Base-by-base conservation (phyloP, 2,797 vertebrate genomes). In the Pyrocephalus nanus region DNA sequence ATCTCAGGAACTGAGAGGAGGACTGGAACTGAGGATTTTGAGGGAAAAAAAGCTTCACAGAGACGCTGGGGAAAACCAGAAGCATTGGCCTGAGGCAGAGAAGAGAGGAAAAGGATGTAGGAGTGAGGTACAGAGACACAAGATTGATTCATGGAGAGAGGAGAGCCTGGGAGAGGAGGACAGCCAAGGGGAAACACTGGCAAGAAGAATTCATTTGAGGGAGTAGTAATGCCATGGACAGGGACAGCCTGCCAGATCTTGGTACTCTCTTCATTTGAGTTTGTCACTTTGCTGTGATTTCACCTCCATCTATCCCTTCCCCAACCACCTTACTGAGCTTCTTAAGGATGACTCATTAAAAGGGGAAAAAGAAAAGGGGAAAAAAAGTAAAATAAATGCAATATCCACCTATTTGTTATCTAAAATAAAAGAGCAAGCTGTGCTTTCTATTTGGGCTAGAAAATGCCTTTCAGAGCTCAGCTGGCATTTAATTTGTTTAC, bases 401-500 rank as follows among this genome's bases (percentile, higher is more conserved):
- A 53, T 25, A 86, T 26, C 27, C 34, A 71, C 16, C 30, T 54
- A 43, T 77, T 85, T 88, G 34, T 65, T 64, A n/a, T 50, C 57
- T 82, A 40, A 81, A 85, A 85, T 40, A 74, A 92, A 93, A 78
- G 48, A 15, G 25, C 53, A 92, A 85, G 38, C 66, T 79, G 53
- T 67, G 20, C 25, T 78, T 94, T 90, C 78, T 88, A 2, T 88
- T 64, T 40, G 73, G 67, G 66, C 36, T 92, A 86, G 64, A 79
- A 93, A 90, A 79, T 25, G 42, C 55, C 27, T 90, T 86, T 57
- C 79, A 73, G 74, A 81, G 27, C 71, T 95, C 90, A 86, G 60
- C 64, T 92, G 83, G 80, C 57, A 86, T 94, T 94, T 92, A 79
- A 93, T 90, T 92, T 95, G 81, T 94, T 94, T 91, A 57, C 50